A percentile compares a stretch with the other conserved stretches of the same genome.
Evolutionary conservation across 2,797 vertebrate genomes (phyloP).

Genomic region (Phoebastria nigripes): DNA sequence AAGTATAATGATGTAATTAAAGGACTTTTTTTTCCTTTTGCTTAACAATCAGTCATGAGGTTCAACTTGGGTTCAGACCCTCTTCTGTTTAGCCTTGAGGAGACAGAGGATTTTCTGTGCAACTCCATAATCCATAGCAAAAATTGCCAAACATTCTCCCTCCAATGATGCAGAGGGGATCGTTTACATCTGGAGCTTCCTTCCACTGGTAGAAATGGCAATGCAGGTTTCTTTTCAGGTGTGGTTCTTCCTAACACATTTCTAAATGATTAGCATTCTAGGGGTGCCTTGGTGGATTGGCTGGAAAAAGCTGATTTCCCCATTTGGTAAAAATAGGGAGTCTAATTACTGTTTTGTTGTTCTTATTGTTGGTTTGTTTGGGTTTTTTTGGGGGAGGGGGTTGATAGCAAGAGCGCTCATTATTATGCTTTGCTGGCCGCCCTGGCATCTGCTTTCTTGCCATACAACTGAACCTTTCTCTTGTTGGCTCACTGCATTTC

Average conservation of each 20-base stretch:
- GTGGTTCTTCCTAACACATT: neutral
- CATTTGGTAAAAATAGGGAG: neutral
- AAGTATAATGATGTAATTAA: neutral
- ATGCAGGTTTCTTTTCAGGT: neutral
- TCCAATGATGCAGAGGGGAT: neutral
- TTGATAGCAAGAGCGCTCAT: neutral
- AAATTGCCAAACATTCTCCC: neutral
- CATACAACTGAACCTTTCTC: neutral
- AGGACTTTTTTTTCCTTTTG: neutral
- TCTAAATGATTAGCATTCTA: neutral
- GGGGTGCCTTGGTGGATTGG: neutral
- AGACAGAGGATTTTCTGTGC: neutral
- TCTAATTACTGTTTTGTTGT: neutral
- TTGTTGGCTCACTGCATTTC: neutral
- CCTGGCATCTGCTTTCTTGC: neutral
- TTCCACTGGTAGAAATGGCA: neutral
- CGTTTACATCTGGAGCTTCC: neutral
- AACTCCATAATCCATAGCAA: neutral
- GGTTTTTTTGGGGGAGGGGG: rapidly evolving
- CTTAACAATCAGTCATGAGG: neutral
- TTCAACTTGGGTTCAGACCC: neutral
- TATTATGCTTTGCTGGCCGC: neutral
- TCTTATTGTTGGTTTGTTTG: neutral
- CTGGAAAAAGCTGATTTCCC: neutral
- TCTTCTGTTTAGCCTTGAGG: neutral